phyloP scores from a whole-genome alignment of 2,888 invertebrate species.

The Xylocampa areola region DNA sequence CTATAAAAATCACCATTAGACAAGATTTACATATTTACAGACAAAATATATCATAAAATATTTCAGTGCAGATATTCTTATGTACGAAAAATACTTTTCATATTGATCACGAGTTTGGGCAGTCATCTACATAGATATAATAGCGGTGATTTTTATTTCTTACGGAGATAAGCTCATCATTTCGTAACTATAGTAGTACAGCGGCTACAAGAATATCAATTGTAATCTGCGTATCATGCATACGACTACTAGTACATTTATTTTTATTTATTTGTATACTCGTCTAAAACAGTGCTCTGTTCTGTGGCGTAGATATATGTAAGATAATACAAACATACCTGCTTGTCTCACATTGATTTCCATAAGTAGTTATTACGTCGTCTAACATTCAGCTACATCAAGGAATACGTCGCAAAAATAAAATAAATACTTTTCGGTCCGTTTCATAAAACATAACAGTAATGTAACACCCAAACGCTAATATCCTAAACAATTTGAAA shows the following conservation, averaged over 20 bases:
- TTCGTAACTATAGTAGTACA: conserved; percentile 57
- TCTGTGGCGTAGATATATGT: conserved; percentile 27
- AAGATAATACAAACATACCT: conserved; percentile 24
- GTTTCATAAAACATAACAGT: conserved; percentile 48
- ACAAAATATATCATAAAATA: conserved; percentile 73
- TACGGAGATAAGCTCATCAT: conserved; percentile 68
- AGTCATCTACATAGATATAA: conserved; percentile 41
- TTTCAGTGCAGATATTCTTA: conserved; percentile 66
- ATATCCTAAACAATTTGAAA: conserved; percentile 45
- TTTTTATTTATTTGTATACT: too few relatives aligned
- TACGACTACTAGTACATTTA: conserved; percentile 38
- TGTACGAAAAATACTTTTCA: conserved; percentile 66
- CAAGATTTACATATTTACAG: conserved; percentile 83
- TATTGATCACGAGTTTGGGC: conserved; percentile 61
- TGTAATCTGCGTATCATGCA: conserved; percentile 36
- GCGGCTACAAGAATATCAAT: conserved; percentile 35
- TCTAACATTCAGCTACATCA: conserved; percentile 21
- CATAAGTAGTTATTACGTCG: conserved; percentile 26
- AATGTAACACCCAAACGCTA: conserved; percentile 39
- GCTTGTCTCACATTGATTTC: conserved; percentile 34
- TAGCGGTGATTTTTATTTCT: conserved; percentile 48
- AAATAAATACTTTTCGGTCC: conserved; percentile 39
- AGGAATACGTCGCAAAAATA: conserved; percentile 30
- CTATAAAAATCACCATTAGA: conserved; percentile 72
- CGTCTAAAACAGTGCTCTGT: conserved; percentile 45